phyloP scores from a whole-genome alignment of 2,113 vertebrate species.

The Capricornis sumatraensis region DNA sequence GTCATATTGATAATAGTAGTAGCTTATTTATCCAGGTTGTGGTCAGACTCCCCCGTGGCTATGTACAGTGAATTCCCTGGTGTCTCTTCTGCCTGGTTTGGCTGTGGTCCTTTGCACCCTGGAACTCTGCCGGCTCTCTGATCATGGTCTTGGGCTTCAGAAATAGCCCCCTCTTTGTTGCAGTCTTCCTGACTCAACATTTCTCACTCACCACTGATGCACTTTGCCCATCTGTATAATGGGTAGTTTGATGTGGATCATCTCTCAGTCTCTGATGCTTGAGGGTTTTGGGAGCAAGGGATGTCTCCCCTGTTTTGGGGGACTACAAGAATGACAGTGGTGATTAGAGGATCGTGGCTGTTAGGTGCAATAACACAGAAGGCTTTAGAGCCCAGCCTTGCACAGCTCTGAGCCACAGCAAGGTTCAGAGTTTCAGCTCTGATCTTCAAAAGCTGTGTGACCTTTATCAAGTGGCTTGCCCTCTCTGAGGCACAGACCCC shows the following conservation, averaged over 20 bases:
- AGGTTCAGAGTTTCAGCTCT: neutral
- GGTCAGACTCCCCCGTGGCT: accelerated
- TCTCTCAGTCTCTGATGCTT: neutral
- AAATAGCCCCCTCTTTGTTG: neutral
- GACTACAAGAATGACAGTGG: too few relatives aligned
- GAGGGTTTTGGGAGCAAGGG: neutral
- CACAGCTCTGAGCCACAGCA: too few relatives aligned
- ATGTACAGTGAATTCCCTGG: neutral
- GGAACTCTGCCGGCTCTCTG: neutral
- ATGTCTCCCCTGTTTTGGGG: neutral
- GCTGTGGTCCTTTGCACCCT: accelerated
- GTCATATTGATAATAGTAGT: accelerated
- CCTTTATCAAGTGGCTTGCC: neutral
- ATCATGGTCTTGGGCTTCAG: neutral
- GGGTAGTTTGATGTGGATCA: neutral
- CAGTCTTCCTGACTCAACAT: neutral
- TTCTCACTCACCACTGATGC: neutral
- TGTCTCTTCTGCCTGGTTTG: neutral
- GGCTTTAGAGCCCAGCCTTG: neutral
- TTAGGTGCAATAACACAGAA: too few relatives aligned
- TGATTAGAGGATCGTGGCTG: accelerated
- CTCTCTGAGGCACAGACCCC: neutral
- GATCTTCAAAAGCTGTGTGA: neutral
- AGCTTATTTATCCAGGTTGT: neutral
- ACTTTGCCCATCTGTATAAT: neutral